A percentile compares a stretch with the other conserved stretches of the same genome.
Conservation (phyloP, 2,113 vertebrate species). For the Sinocyclocheilus rhinocerous region DNA sequence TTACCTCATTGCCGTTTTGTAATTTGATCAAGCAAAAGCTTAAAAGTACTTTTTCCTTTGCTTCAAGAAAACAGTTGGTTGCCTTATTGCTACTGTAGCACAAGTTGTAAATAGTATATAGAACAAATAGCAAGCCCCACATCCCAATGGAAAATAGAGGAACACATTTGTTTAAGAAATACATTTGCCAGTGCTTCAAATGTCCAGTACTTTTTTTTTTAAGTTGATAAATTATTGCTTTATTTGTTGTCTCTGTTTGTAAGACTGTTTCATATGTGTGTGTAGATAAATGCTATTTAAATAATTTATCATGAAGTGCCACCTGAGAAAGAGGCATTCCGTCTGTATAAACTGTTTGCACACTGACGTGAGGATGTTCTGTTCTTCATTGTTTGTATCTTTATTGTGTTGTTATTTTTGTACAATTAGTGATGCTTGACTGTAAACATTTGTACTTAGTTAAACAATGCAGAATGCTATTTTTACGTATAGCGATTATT, state of each 20-base stretch:
- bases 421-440: conserved; percentile 86
- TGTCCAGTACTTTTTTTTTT: conserved; percentile 74
- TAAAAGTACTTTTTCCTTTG: conserved; percentile 69
- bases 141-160: conserved; percentile 66
- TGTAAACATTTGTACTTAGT: conserved; percentile 91
- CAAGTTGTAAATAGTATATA: conserved; percentile 89
- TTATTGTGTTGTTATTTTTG: conserved; percentile 80
- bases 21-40: conserved; percentile 71
- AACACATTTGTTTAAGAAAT: conserved; percentile 71
- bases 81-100: conserved; percentile 89
- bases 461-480: conserved; percentile 79
- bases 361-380: conserved; percentile 91
- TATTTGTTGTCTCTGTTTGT: conserved; percentile 62
- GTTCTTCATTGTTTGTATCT: conserved; percentile 73
- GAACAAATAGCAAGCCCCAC: conserved; percentile 57
- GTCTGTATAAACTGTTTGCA: conserved; percentile 99
- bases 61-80: conserved; percentile 72
- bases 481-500: conserved; percentile 78
- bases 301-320: conserved; percentile 98
- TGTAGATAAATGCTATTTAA: conserved; percentile 99
- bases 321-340: conserved; percentile 80
- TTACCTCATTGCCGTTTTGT: conserved; percentile 97
- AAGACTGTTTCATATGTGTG: conserved; percentile 75
- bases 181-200: conserved; percentile 74
- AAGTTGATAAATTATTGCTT: conserved; percentile 90